These are phyloP conservation scores for Amiota minor DNA, from an alignment of 2,888 invertebrate genomes.

Conservation along the genomic window DNA sequence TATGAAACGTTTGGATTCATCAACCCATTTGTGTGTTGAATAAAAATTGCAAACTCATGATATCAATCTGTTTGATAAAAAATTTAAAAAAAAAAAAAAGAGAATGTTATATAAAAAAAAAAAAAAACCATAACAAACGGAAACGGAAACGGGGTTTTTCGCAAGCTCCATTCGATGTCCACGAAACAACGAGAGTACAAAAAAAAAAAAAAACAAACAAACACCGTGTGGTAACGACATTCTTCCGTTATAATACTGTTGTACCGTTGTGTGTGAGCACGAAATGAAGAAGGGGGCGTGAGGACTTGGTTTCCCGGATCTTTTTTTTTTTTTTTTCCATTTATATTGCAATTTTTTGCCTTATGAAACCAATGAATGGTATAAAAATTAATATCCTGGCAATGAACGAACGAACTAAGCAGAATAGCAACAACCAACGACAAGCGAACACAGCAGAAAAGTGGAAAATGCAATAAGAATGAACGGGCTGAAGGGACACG, in stretches of 20 bases:
- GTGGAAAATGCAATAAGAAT: slow-evolving; percentile 38
- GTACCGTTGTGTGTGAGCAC: not conserved
- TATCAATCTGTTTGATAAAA: slow-evolving; percentile 54
- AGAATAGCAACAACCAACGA: not conserved
- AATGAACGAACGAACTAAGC: not conserved
- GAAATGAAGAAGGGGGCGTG: too few relatives aligned
- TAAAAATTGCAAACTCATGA: slow-evolving; percentile 52
- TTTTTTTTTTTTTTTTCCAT: slow-evolving; percentile 19
- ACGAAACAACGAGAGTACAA: too few relatives aligned
- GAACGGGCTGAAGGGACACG: not conserved
- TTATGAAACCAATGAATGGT: slow-evolving; percentile 68
- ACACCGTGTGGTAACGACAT: slow-evolving; percentile 17
- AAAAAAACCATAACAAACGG: not conserved
- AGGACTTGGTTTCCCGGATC: not conserved
- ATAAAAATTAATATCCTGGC: slow-evolving; percentile 72
- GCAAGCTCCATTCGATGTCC: slow-evolving; percentile 7
- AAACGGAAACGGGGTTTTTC: slow-evolving; percentile 36
- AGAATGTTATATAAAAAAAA: slow-evolving; percentile 3
- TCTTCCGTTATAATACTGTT: not conserved
- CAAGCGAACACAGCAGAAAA: slow-evolving; percentile 29
- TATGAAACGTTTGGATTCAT: not conserved
- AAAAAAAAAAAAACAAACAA: not conserved
- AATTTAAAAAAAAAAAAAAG: slow-evolving; percentile 19
- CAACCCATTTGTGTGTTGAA: slow-evolving; percentile 23
- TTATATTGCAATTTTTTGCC: slow-evolving; percentile 16